phyloP scores from a whole-genome alignment of 2,888 invertebrate genomes.

The Limnephilus auricula region DNA sequence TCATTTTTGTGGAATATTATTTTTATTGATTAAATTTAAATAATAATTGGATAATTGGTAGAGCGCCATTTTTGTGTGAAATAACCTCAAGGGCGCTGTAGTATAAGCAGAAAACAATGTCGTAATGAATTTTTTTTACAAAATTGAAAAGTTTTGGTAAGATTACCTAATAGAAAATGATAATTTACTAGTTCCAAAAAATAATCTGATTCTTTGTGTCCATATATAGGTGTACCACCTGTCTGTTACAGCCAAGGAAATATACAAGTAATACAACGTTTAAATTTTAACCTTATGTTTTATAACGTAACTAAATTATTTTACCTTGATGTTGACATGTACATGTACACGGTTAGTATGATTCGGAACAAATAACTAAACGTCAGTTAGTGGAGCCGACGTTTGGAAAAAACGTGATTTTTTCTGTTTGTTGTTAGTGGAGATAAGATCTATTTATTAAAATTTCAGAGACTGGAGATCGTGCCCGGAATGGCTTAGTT shows the following conservation, averaged over 20 bases:
- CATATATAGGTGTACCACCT: background rate
- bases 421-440: conserved; percentile 58
- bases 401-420: conserved; percentile 54
- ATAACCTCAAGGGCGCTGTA: too few species aligned
- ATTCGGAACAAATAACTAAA: conserved; percentile 37
- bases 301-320: background rate
- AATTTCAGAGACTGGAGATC: conserved; percentile 58
- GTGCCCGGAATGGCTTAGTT: conserved; percentile 61
- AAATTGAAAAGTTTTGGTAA: too few species aligned
- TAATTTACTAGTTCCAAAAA: background rate
- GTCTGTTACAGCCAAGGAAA: background rate
- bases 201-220: background rate
- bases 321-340: conserved; percentile 49
- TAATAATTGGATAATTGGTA: too few species aligned
- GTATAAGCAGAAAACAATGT: too few species aligned
- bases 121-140: too few species aligned
- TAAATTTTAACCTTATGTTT: background rate
- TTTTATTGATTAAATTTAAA: too few species aligned
- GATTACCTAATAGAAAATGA: background rate
- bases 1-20: too few species aligned
- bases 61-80: too few species aligned
- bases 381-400: conserved; percentile 43
- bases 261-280: background rate
- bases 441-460: conserved; percentile 63
- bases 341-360: conserved; percentile 36